Conservation (phyloP, 2,797 vertebrate species). For the Xenentodon cancila region DNA sequence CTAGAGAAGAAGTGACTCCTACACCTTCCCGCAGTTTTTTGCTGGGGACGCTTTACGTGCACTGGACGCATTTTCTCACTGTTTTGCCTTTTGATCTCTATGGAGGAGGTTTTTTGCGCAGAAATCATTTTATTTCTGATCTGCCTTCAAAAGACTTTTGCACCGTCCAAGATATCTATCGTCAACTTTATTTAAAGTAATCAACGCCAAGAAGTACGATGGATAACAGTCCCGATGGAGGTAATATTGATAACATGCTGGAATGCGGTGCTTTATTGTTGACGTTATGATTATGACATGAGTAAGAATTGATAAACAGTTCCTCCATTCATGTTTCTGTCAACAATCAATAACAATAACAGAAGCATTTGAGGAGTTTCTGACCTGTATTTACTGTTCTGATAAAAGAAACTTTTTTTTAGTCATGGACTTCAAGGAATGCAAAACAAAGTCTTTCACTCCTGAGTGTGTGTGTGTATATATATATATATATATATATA, state of each 20-base stretch:
- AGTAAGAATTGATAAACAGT: too few relatives aligned
- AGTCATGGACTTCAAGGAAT: too few relatives aligned
- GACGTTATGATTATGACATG: constrained; percentile 3
- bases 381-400: too few relatives aligned
- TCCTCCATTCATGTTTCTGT: too few relatives aligned
- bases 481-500: too few relatives aligned
- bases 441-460: too few relatives aligned
- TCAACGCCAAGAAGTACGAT: constrained; percentile 62
- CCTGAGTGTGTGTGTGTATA: too few relatives aligned
- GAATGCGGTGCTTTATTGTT: background rate
- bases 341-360: too few relatives aligned
- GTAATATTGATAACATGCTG: constrained; percentile 38
- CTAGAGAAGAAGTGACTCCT: constrained; percentile 16
- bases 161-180: constrained; percentile 20
- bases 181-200: constrained; percentile 24
- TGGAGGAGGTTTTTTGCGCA: constrained; percentile 60
- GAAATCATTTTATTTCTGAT: constrained; percentile 46
- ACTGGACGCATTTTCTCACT: constrained; percentile 25
- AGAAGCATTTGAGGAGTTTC: too few relatives aligned
- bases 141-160: constrained; percentile 53
- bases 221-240: constrained; percentile 82
- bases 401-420: too few relatives aligned
- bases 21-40: background rate
- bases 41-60: constrained; percentile 21
- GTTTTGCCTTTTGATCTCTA: constrained; percentile 30